A percentile compares a stretch with the other conserved stretches of the same genome.
Conservation (phyloP, 1,140 invertebrate species). For the Drosophila kepulauana region DNA sequence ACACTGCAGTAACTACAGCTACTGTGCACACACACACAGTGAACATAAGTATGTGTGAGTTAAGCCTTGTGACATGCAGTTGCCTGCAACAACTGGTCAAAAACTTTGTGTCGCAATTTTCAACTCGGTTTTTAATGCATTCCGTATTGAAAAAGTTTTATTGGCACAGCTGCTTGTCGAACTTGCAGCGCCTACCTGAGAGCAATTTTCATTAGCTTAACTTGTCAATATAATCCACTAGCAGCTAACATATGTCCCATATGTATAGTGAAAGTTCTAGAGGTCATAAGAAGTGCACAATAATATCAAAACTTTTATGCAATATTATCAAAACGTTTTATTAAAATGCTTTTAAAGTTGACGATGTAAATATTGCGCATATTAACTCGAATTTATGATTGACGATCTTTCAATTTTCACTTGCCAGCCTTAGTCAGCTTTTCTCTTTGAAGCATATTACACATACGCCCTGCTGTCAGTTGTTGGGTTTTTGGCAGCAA, state of each 20-base stretch:
- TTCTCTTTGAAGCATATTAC: conserved; percentile 30
- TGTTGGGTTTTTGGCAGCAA: conserved; percentile 12
- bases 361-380: not conserved
- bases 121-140: conserved; percentile 73
- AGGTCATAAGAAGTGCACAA: not conserved
- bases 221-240: conserved; percentile 43
- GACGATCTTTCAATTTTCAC: not conserved
- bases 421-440: not conserved
- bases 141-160: conserved; percentile 79
- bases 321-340: too few relatives aligned
- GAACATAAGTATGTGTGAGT: conserved; percentile 1
- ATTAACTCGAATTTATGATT: not conserved
- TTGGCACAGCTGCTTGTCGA: conserved; percentile 61
- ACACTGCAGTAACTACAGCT: conserved; percentile 11
- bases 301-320: too few relatives aligned
- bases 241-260: not conserved
- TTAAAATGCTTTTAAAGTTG: too few relatives aligned
- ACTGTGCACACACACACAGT: not conserved
- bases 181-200: conserved; percentile 51
- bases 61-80: conserved; percentile 13
- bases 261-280: not conserved
- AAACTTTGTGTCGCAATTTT: conserved; percentile 72
- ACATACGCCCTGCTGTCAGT: conserved; percentile 49
- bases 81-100: conserved; percentile 58
- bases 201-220: conserved; percentile 47